Conservation (phyloP, 2,113 vertebrate genomes). For the Oceanodroma tethys region DNA sequence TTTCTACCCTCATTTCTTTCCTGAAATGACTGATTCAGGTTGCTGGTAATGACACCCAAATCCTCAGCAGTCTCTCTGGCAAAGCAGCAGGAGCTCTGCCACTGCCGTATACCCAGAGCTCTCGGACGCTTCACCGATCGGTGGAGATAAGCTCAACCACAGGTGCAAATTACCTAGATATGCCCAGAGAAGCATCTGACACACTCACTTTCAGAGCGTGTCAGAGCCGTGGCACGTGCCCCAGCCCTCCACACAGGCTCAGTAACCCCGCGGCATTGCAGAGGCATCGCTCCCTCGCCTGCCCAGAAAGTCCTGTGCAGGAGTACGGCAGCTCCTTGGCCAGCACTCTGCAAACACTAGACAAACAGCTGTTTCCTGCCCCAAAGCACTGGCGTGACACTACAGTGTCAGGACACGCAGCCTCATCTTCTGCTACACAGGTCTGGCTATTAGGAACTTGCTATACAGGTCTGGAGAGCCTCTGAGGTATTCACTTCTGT, state of each 20-base stretch:
- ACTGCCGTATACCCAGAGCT: not conserved
- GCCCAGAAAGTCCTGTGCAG: not conserved
- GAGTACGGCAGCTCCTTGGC: not conserved
- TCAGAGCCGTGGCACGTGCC: accelerated
- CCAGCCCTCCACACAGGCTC: not conserved
- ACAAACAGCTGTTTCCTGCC: not conserved
- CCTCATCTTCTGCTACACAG: not conserved
- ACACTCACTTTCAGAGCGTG: not conserved
- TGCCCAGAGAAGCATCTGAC: not conserved
- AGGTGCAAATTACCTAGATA: not conserved
- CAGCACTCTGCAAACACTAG: not conserved
- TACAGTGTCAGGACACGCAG: not conserved
- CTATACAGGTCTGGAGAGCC: not conserved
- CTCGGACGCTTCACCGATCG: not conserved
- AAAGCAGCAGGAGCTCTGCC: not conserved
- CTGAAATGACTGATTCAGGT: not conserved
- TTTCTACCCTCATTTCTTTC: not conserved
- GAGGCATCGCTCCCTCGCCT: accelerated
- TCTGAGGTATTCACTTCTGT: not conserved
- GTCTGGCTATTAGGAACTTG: not conserved
- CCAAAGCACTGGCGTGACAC: not conserved
- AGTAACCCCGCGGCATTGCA: not conserved
- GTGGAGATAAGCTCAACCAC: not conserved
- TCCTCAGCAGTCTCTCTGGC: not conserved
- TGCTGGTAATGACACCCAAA: not conserved